Conservation (phyloP, 2,888 invertebrate species). For the Anthophora plumipes region DNA sequence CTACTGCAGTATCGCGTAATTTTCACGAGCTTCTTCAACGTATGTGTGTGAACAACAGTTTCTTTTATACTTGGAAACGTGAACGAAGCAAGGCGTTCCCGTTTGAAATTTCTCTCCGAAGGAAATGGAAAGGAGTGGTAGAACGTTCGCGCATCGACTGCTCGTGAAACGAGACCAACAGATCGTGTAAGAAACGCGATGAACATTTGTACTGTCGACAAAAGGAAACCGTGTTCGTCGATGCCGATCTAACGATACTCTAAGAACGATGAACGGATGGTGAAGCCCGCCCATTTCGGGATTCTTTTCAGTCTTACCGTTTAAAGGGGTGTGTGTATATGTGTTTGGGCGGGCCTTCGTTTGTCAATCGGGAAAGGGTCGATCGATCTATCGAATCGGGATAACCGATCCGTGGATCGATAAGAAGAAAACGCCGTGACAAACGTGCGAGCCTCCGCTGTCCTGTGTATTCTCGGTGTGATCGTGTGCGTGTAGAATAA, state of each 20-base stretch:
- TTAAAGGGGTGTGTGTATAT: conserved; percentile 41
- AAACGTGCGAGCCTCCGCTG: conserved; percentile 23
- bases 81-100: background rate
- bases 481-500: conserved; percentile 65
- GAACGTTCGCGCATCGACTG: background rate
- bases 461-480: conserved; percentile 43
- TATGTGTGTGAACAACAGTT: conserved; percentile 7
- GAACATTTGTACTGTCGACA: conserved; percentile 71
- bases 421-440: conserved; percentile 12
- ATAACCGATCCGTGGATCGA: background rate
- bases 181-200: conserved; percentile 46
- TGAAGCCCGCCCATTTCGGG: conserved; percentile 61
- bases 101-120: background rate
- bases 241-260: conserved; percentile 48
- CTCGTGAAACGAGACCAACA: conserved; percentile 1
- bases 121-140: background rate
- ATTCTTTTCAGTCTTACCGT: conserved; percentile 77
- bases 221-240: conserved; percentile 58
- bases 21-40: background rate
- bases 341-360: conserved; percentile 57
- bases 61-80: background rate
- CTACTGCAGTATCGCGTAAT: background rate
- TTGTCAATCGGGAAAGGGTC: conserved; percentile 36
- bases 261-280: conserved; percentile 54
- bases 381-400: conserved; percentile 28